phyloP scores from a whole-genome alignment of 1,140 invertebrate species.

The Sycobia sp. region DNA sequence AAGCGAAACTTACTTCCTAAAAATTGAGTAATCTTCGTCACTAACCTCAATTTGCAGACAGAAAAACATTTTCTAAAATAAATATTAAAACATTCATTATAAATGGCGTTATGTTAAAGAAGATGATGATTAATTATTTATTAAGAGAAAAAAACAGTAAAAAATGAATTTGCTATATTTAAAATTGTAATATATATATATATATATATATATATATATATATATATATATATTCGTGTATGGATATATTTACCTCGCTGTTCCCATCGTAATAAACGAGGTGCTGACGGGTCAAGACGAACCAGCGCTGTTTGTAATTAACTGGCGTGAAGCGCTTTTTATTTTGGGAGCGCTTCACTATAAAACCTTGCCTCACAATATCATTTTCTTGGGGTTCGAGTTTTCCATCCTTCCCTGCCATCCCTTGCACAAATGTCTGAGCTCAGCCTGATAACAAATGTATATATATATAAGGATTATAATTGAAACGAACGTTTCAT shows the following conservation, averaged over 20 bases:
- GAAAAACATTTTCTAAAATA: slow-evolving; percentile 38
- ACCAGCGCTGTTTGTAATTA: slow-evolving; percentile 85
- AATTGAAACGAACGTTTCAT: too few relatives aligned
- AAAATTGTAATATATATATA: slow-evolving; percentile 8
- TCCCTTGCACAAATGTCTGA: slow-evolving; percentile 36
- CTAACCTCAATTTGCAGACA: slow-evolving; percentile 38
- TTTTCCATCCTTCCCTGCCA: slow-evolving; percentile 57
- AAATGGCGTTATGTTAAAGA: slow-evolving; percentile 12
- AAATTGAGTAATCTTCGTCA: slow-evolving; percentile 34
- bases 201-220: too few relatives aligned
- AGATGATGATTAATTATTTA: slow-evolving; percentile 15
- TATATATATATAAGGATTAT: too few relatives aligned
- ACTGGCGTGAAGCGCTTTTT: slow-evolving; percentile 83
- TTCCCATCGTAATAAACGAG: slow-evolving; percentile 82
- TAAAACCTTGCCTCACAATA: slow-evolving; percentile 68
- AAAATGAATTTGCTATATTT: too few relatives aligned
- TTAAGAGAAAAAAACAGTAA: too few relatives aligned
- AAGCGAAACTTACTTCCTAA: slow-evolving; percentile 34
- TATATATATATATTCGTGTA: background rate
- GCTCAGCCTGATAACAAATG: slow-evolving; percentile 26
- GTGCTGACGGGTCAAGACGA: slow-evolving; percentile 74
- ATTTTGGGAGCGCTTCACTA: slow-evolving; percentile 86
- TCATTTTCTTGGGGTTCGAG: slow-evolving; percentile 50
- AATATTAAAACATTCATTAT: slow-evolving; percentile 35
- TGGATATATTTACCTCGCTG: slow-evolving; percentile 64